Conservation (phyloP, 2,113 vertebrate genomes). For the Ciconia maguari region DNA sequence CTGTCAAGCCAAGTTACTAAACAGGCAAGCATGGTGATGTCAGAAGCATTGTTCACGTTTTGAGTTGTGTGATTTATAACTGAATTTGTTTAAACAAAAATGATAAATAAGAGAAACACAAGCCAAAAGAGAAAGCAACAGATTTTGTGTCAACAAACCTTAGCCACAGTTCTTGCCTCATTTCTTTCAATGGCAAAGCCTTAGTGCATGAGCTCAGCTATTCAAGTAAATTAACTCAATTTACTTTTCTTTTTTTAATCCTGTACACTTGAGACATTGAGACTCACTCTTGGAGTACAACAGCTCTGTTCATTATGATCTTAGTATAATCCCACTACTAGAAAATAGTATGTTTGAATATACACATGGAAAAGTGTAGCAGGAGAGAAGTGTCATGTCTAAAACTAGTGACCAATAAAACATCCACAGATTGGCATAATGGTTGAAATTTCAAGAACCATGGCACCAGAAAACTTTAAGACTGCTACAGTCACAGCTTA, state of each 20-base stretch:
- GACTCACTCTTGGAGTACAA: neutral
- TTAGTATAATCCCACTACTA: neutral
- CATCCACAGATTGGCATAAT: neutral
- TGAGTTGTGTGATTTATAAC: neutral
- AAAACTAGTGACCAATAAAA: neutral
- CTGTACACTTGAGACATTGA: neutral
- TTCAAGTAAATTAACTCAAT: neutral
- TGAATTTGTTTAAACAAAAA: neutral
- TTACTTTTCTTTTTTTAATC: constrained; percentile 4
- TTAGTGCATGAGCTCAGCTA: neutral
- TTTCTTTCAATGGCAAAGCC: neutral
- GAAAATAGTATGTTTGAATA: neutral
- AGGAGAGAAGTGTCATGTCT: neutral
- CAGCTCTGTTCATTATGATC: neutral
- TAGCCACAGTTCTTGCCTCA: neutral
- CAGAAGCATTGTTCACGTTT: neutral
- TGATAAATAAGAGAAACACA: neutral
- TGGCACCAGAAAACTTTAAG: neutral
- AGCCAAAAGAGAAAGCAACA: neutral
- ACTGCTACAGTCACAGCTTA: neutral
- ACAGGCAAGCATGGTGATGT: neutral
- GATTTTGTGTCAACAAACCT: neutral
- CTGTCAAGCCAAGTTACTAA: neutral
- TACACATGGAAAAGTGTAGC: neutral
- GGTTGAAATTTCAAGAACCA: neutral